Evolutionary conservation across 2,113 vertebrate genomes (phyloP), one percentile per base, ranked within the genome.

Genomic region (Siniperca chuatsi): DNA sequence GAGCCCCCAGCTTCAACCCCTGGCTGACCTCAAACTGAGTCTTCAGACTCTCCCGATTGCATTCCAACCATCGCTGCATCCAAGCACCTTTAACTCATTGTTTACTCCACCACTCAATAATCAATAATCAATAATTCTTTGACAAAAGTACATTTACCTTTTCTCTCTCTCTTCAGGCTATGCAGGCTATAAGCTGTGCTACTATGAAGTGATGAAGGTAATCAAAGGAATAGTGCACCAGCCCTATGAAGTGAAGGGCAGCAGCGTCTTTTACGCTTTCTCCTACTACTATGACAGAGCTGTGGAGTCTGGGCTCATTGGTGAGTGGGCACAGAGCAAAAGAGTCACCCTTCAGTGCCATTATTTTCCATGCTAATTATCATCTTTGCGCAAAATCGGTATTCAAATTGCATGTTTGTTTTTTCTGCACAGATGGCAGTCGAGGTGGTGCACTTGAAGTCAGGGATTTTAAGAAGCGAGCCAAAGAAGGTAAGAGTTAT

Each of bases 201-300:
- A 99, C 86, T 90, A 96, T 0, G 98, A 99, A 95, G 97, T 99
- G 64, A 93, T 96, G 89, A 96, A 91, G 82, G 97, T 99, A 70
- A 96, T 99, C 78, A 96, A 95, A 88, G 97, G 97, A 18, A 97
- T 97, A 82, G 95, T 99, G 72, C 97, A 99, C 90, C 97, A 99
- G 88, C 97, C 97, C 10, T 97, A 95, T 15, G 98, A 99, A 81
- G 93, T 99, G 75, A 97, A 96, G 85, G 95, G 92, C 87, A 96
- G 90, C 94, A 97, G 96, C 66, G 86, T 97, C 83, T 99, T 99
- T 94, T 99, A 99, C 13, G 98, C 98, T 42, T 99, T 99, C 92
- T 99, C 98, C 75, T 97, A 99, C 91, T 99, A 99, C 89, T 99
- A 96, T 2, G 98, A 99, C 88, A 95, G 98, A 81, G 98, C 98